Evolutionary conservation across 2,113 vertebrate genomes (phyloP), one percentile per base, ranked within the genome.

Genomic region (Solea solea): DNA sequence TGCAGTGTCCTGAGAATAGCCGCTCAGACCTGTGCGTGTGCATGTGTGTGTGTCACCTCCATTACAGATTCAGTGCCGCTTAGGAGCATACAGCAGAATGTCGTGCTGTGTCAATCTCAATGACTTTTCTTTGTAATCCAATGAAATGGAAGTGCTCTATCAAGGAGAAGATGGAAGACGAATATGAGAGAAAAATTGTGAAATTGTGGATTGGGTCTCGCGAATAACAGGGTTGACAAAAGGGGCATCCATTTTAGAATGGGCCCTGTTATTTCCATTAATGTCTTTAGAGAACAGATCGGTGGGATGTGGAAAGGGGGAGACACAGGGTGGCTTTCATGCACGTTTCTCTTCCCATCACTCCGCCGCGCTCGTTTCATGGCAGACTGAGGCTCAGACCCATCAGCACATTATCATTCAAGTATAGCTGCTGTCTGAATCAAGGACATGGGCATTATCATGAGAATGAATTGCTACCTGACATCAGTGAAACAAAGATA

Each of bases 341-440:
- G 65, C 83, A 60, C 55, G 25, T 76, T 86, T 76, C 70, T 65
- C 34, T 71, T 78, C 61, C 69, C 64, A 62, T 86, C 82, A 81
- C 63, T 78, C 67, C 71, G 83, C 78, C 84, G 83, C 76, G 83
- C 76, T 80, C 61, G 63, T 86, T 88, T 86, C 79, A 83, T 80
- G 86, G 72, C 76, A 88, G 76, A 74, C 78, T 76, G 76, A 78
- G 70, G 69, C 85, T 80, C 75, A 78, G 76, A 83, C 53, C 72
- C 77, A 89, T 90, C 84, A 87, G 62, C 58, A 27, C 70, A 83
- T 88, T 90, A 83, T 90, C 73, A 87, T 85, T 89, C 89, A 78
- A 84, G 84, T 86, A 72, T 74, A 73, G 83, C 71, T 69, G 67
- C 82, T 74, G 78, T 84, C 82, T 80, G 82, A 81, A 88, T 87